Conservation (phyloP, 2,797 vertebrate species). For the Discoglossus pictus region DNA sequence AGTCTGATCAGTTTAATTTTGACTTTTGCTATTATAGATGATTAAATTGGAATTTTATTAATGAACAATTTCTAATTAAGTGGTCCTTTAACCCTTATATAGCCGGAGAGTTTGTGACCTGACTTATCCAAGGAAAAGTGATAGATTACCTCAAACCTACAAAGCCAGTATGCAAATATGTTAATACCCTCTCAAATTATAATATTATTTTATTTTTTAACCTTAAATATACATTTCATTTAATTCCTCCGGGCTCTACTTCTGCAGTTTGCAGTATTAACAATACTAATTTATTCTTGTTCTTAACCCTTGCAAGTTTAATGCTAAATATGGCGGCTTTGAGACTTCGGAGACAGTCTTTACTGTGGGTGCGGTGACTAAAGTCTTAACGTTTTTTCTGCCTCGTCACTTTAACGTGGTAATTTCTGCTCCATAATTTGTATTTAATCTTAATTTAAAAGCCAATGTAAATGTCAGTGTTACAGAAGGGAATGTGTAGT, state of each 20-base stretch:
- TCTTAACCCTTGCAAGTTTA: no score
- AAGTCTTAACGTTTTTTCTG: constrained; percentile 30
- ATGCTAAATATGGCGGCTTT: no score
- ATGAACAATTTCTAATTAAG: no score
- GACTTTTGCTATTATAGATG: no score
- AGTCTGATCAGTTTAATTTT: no score
- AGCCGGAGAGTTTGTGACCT: no score
- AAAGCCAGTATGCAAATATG: constrained; percentile 44
- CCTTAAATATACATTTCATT: constrained; percentile 3
- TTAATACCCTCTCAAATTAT: constrained; percentile 3
- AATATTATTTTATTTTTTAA: constrained; percentile 25
- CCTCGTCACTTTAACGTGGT: constrained; percentile 22
- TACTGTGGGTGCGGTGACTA: constrained; percentile 6
- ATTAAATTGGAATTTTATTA: no score
- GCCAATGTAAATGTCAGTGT: constrained; percentile 27
- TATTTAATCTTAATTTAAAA: constrained; percentile 9
- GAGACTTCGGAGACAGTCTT: no score
- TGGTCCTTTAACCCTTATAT: no score
- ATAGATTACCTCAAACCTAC: constrained; percentile 45
- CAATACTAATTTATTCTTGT: constrained; percentile 7
- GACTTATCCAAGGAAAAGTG: no score
- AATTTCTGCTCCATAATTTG: constrained; percentile 7
- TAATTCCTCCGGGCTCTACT: neutral
- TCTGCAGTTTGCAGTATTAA: neutral
- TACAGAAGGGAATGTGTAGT: neutral